Evolutionary conservation across 2,797 vertebrate species (phyloP).

Genomic region (Sphenopsis melanotis): DNA sequence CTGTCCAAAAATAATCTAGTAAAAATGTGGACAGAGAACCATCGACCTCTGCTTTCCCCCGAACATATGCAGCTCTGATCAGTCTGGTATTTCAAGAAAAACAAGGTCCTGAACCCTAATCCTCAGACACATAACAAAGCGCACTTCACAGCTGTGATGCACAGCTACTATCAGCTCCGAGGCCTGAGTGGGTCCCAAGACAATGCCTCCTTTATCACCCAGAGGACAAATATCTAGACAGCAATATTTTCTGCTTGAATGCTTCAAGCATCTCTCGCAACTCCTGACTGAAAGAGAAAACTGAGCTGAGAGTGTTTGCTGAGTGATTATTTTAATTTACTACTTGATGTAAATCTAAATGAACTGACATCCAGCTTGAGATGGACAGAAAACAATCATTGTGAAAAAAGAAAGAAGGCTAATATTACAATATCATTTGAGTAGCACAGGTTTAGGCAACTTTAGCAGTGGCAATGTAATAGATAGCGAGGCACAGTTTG

Average conservation of each 20-base stretch:
- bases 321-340: conserved; percentile 98
- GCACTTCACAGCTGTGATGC: conserved; percentile 89
- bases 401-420: conserved; percentile 60
- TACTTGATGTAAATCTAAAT: conserved; percentile 96
- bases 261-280: conserved; percentile 81
- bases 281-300: conserved; percentile 84
- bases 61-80: conserved; percentile 86
- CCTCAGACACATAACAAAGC: conserved; percentile 91
- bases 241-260: conserved; percentile 91
- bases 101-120: conserved; percentile 89
- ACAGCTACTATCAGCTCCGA: conserved; percentile 81
- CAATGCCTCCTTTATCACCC: conserved; percentile 90
- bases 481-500: conserved; percentile 43
- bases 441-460: conserved; percentile 80
- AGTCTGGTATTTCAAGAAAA: conserved; percentile 89
- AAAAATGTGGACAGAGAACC: conserved; percentile 86
- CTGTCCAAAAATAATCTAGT: conserved; percentile 85
- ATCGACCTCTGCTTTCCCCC: conserved; percentile 81
- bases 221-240: conserved; percentile 93
- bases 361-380: conserved; percentile 87
- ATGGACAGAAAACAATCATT: conserved; percentile 87
- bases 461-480: conserved; percentile 75
- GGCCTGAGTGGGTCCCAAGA: conserved; percentile 88
- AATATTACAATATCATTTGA: conserved; percentile 67
- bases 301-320: conserved; percentile 85